phyloP scores from a whole-genome alignment of 2,797 vertebrate genomes.

The Anguilla anguilla region DNA sequence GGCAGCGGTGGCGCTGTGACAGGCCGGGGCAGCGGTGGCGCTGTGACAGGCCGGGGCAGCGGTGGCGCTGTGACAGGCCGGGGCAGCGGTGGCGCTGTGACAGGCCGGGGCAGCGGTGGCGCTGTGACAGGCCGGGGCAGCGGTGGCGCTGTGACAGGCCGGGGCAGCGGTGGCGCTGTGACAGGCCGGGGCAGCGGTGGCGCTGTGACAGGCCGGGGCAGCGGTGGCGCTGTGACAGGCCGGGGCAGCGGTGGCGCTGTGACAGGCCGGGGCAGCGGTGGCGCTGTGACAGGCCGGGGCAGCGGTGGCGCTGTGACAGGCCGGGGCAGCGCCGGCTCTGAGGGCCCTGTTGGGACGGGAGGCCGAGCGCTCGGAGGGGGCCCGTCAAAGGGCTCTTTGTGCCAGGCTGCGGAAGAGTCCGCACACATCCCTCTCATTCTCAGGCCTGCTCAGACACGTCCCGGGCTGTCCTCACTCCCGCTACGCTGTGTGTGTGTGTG shows the following conservation, averaged over 20 bases:
- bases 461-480: not conserved
- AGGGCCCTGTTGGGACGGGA: not conserved
- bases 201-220: not conserved
- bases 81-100: not conserved
- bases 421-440: not conserved
- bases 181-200: too few species aligned
- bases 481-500: not conserved
- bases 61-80: too few species aligned
- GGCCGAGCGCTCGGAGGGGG: slow-evolving; percentile 9
- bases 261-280: not conserved
- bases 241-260: not conserved
- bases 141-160: not conserved
- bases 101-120: not conserved
- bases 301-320: not conserved
- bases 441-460: not conserved
- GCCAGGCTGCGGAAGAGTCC: not conserved
- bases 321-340: not conserved
- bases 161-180: too few species aligned
- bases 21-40: not conserved
- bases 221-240: too few species aligned
- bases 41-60: not conserved
- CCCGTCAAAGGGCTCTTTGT: slow-evolving; percentile 30
- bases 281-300: too few species aligned
- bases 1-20: too few species aligned
- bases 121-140: too few species aligned